Base-by-base conservation (phyloP, 1,140 invertebrate species). In the Trypoxylus dichotomus region DNA sequence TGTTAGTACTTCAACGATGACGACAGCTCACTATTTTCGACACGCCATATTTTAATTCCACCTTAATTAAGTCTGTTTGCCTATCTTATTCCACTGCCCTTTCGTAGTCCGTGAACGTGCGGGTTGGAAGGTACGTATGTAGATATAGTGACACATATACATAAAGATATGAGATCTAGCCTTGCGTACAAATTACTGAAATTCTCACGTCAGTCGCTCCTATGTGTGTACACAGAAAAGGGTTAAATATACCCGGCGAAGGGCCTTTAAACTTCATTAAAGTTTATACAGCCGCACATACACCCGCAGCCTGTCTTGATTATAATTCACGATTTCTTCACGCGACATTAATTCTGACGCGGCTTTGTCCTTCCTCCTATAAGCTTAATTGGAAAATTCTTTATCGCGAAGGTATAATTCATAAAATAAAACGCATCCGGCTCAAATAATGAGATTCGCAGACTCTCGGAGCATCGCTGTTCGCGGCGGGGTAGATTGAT, bases 301-400 rank as follows among this genome's bases (percentile, higher is more conserved):
- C 13, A 47, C 13, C 10, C 43, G n/a, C 43, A 47, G 43, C 15
- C 32, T 5, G 47, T 6, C 47, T 54, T n/a, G 47, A 54, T 54
- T 54, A 54, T n/a, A 19, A n/a, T 54, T 54, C 47, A 19, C 47
- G 47, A 54, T 54, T 54, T 54, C 47, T 54, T 54, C 47, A 54
- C 47, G 47, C 47, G 47, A 54, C 15, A 54, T 54, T 54, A 54
- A 54, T 54, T 54, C 47, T 6, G 6, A n/a, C 15, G 47, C 47
- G 47, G 19, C 47, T 19, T 54, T 54, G 47, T 54, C 47, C 47
- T 54, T 54, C 19, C 13, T 19, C 47, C 47, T 54, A 54, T 3
- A 54, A 54, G 19, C 47, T 54, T 54, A 54, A 54, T 54, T 54
- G 47, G 47, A 54, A 54, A 54, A 54, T 54, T 54, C 47, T 54